These are phyloP conservation scores for Agelastica alni DNA, from an alignment of 2,888 invertebrate genomes.

Conservation along the genomic window DNA sequence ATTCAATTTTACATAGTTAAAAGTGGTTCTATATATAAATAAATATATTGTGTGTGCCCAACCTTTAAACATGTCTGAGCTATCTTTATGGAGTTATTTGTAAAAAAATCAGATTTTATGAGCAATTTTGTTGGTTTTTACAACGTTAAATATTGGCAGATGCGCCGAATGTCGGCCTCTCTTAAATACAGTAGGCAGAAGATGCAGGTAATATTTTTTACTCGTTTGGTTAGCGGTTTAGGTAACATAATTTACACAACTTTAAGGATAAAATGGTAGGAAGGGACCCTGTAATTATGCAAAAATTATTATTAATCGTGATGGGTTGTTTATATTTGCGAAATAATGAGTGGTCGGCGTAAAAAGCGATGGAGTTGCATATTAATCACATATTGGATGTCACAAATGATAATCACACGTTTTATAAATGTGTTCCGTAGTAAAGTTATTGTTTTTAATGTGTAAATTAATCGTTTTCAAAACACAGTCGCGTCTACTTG, in stretches of 20 bases:
- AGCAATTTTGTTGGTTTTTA: background rate
- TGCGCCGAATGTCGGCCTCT: background rate
- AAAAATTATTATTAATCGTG: background rate
- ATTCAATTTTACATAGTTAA: too few species aligned
- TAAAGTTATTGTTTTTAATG: too few species aligned
- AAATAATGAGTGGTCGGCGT: background rate
- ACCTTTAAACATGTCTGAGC: too few species aligned
- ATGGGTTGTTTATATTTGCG: background rate
- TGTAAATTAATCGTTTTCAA: too few species aligned
- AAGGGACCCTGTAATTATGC: conserved; percentile 8
- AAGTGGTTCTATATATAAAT: too few species aligned
- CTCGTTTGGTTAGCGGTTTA: background rate
- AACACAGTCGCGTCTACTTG: too few species aligned
- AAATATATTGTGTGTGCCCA: too few species aligned
- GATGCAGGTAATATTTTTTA: background rate
- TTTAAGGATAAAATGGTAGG: conserved; percentile 1
- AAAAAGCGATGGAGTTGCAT: too few species aligned
- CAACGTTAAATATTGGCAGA: background rate
- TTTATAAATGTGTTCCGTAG: too few species aligned
- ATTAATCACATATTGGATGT: too few species aligned
- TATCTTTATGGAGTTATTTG: too few species aligned
- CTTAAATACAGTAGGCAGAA: conserved; percentile 21
- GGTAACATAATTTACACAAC: background rate
- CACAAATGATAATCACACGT: too few species aligned
- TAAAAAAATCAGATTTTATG: background rate